These are phyloP conservation scores for Steinernema feltiae DNA, from an alignment of 1,140 invertebrate species.

Conservation along the genomic window DNA sequence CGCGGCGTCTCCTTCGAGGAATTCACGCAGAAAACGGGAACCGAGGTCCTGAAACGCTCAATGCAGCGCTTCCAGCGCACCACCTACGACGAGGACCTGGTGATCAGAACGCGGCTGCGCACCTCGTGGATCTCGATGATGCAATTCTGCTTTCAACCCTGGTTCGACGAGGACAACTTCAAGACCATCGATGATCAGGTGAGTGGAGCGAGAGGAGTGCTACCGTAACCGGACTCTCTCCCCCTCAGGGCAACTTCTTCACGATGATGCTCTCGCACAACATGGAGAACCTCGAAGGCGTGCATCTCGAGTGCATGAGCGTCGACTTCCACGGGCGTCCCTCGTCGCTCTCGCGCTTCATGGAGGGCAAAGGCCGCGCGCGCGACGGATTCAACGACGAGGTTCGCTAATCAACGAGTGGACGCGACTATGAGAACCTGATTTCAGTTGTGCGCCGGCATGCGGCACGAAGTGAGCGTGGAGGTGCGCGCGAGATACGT, in stretches of 20 bases:
- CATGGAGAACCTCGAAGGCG: slow-evolving; percentile 48
- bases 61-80: slow-evolving; percentile 54
- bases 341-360: slow-evolving; percentile 50
- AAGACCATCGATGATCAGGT: slow-evolving; percentile 51
- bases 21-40: slow-evolving; percentile 50
- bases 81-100: slow-evolving; percentile 50
- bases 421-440: too few species aligned
- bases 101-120: slow-evolving; percentile 45
- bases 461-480: slow-evolving; percentile 49
- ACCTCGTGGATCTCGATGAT: slow-evolving; percentile 57
- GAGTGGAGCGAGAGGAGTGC: neutral
- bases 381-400: slow-evolving; percentile 55
- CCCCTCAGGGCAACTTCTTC: slow-evolving; percentile 53
- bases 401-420: slow-evolving; percentile 23
- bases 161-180: slow-evolving; percentile 48
- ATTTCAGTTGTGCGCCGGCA: slow-evolving; percentile 52
- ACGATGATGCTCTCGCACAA: slow-evolving; percentile 51
- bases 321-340: slow-evolving; percentile 56
- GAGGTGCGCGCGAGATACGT: slow-evolving; percentile 54
- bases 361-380: slow-evolving; percentile 53
- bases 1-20: slow-evolving; percentile 51
- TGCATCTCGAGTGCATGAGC: slow-evolving; percentile 44
- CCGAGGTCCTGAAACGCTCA: slow-evolving; percentile 41
- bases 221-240: too few species aligned
- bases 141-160: slow-evolving; percentile 56